phyloP scores from a whole-genome alignment of 2,888 invertebrate species.

The Eurytoma adleriae region DNA sequence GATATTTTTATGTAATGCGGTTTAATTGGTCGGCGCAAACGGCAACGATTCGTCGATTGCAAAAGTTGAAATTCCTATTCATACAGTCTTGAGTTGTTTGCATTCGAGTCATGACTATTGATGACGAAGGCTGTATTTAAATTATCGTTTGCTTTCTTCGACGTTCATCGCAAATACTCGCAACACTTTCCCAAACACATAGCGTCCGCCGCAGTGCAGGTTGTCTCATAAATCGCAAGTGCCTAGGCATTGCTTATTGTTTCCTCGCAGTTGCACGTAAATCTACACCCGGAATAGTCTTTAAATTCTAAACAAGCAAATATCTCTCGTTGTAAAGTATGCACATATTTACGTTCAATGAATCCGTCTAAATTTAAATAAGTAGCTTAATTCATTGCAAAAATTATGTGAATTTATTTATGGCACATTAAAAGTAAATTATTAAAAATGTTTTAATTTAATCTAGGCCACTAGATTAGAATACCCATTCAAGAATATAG shows the following conservation, averaged over 20 bases:
- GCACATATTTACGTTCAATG: not conserved
- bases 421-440: too few species aligned
- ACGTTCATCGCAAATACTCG: slow-evolving; percentile 22
- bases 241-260: slow-evolving; percentile 13
- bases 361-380: too few species aligned
- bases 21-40: too few species aligned
- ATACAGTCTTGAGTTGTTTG: not conserved
- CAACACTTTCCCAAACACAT: slow-evolving; percentile 37
- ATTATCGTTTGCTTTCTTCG: slow-evolving; percentile 48
- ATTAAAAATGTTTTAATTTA: too few species aligned
- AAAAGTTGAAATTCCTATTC: too few species aligned
- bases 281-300: slow-evolving; percentile 58
- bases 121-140: slow-evolving; percentile 55
- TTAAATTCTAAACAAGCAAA: too few species aligned
- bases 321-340: not conserved
- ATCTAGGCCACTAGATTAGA: too few species aligned
- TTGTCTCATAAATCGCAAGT: slow-evolving; percentile 38
- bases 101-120: slow-evolving; percentile 41
- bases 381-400: too few species aligned
- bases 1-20: too few species aligned
- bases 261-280: not conserved
- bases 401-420: too few species aligned
- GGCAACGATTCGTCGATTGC: too few species aligned
- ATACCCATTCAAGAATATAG: too few species aligned
- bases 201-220: not conserved